phyloP scores from a whole-genome alignment of 1,140 invertebrate species.

The Onthophagus taurus region DNA sequence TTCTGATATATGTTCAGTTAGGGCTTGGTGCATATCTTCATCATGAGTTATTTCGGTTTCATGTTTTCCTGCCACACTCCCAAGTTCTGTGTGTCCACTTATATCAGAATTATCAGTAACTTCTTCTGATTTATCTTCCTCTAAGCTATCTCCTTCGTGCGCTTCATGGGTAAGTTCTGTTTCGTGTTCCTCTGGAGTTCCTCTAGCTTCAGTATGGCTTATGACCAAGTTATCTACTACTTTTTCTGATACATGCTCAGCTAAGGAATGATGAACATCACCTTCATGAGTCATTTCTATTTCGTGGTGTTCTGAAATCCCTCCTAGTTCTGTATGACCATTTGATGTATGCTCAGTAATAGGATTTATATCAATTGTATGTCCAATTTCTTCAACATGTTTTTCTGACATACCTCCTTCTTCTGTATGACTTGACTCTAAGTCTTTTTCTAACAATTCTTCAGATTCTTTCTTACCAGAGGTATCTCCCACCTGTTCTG shows the following conservation, averaged over 20 bases:
- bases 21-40: not conserved
- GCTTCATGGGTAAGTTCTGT: not conserved
- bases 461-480: too few species aligned
- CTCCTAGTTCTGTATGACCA: too few species aligned
- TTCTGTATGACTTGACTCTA: not conserved
- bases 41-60: not conserved
- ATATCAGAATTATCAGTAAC: not conserved
- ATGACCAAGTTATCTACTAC: not conserved
- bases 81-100: not conserved
- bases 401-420: not conserved
- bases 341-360: not conserved
- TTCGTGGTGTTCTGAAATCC: too few species aligned
- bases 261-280: too few species aligned
- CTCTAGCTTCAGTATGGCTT: not conserved
- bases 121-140: not conserved
- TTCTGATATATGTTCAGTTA: not conserved
- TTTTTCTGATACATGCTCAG: not conserved
- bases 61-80: too few species aligned
- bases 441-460: not conserved
- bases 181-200: not conserved
- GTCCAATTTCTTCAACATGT: not conserved
- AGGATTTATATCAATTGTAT: not conserved
- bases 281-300: too few species aligned
- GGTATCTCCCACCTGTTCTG: not conserved
- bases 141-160: not conserved